Conservation (phyloP, 1,140 invertebrate genomes). For the Drosophila mojavensis region DNA sequence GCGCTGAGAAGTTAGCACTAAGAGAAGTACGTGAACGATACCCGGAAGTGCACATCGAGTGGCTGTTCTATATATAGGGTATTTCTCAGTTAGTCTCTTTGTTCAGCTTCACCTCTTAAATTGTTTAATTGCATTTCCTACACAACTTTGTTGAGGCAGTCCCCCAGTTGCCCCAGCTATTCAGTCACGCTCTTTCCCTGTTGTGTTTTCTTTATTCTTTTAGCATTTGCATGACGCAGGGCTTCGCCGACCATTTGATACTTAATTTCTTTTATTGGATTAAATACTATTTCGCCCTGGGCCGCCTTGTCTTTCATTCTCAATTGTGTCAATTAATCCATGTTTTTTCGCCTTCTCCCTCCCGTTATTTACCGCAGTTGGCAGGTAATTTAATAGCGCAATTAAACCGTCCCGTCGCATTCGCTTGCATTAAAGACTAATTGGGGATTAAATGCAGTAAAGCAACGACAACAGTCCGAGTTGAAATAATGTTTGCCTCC, state of each 20-base stretch:
- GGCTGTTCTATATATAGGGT: no score
- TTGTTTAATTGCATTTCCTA: conserved; percentile 1
- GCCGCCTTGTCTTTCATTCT: conserved; percentile 21
- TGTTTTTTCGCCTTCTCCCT: not conserved
- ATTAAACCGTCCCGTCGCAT: conserved; percentile 48
- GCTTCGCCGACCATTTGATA: conserved; percentile 73
- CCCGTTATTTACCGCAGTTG: conserved; percentile 33
- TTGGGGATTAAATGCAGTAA: conserved; percentile 57
- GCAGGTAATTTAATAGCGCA: conserved; percentile 48
- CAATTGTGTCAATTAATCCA: conserved; percentile 6
- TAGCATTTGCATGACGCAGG: conserved; percentile 32
- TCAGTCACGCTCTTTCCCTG: not conserved
- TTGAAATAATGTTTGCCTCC: conserved; percentile 5
- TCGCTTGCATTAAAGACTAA: conserved; percentile 50
- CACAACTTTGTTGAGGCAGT: no score
- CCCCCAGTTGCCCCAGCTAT: no score
- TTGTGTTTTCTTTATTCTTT: conserved; percentile 1
- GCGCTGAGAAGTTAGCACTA: no score
- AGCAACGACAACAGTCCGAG: conserved; percentile 10
- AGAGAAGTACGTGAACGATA: no score
- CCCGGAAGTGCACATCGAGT: no score
- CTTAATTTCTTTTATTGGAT: conserved; percentile 81
- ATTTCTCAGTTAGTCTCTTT: no score
- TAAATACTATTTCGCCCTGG: conserved; percentile 40
- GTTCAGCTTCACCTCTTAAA: no score